Percentiles rank a stretch among this genome's conserved stretches.
These are phyloP conservation scores for Drosophila rhopaloa DNA, from an alignment of 1,140 invertebrate genomes.

Conservation along the genomic window DNA sequence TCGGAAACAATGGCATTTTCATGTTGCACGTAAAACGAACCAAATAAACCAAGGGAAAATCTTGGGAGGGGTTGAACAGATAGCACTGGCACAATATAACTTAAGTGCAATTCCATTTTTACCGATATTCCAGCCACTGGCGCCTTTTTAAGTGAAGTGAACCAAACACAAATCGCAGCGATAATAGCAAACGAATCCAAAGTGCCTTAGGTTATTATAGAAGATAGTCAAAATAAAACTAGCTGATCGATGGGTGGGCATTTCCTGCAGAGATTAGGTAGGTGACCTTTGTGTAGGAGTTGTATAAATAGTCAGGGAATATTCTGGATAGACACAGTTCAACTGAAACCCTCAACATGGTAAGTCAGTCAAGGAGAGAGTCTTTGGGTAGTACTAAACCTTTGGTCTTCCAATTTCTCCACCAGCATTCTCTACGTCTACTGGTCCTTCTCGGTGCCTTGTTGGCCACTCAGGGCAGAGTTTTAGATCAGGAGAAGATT, in stretches of 20 bases:
- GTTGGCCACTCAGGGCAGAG: slow-evolving; percentile 28
- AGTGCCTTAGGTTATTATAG: slow-evolving; percentile 26
- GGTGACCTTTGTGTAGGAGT: slow-evolving; percentile 10
- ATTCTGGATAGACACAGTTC: slow-evolving; percentile 48
- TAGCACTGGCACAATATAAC: slow-evolving; percentile 63
- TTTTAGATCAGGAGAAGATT: slow-evolving; percentile 10
- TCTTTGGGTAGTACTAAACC: background rate
- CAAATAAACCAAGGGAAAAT: slow-evolving; percentile 34
- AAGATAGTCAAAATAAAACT: slow-evolving; percentile 39
- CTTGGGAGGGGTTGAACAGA: slow-evolving; percentile 6
- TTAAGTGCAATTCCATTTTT: slow-evolving; percentile 75
- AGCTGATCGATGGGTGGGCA: slow-evolving; percentile 14
- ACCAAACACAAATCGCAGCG: slow-evolving; percentile 39
- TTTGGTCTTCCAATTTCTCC: slow-evolving; percentile 1
- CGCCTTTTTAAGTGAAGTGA: slow-evolving; percentile 63
- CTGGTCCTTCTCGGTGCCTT: slow-evolving; percentile 41
- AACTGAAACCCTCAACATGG: slow-evolving; percentile 65
- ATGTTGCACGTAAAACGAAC: slow-evolving; percentile 68
- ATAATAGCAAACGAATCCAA: slow-evolving; percentile 26
- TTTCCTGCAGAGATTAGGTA: slow-evolving; percentile 24
- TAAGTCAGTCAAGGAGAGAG: slow-evolving; percentile 41
- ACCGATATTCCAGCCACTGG: slow-evolving; percentile 67
- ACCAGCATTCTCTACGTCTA: slow-evolving; percentile 42
- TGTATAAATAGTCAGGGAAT: slow-evolving; percentile 52
- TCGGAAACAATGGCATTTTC: slow-evolving; percentile 78